Evolutionary conservation across 1,140 invertebrate genomes (phyloP), one percentile per base, ranked within the genome.

Genomic region (Pristionchus pacificus): DNA sequence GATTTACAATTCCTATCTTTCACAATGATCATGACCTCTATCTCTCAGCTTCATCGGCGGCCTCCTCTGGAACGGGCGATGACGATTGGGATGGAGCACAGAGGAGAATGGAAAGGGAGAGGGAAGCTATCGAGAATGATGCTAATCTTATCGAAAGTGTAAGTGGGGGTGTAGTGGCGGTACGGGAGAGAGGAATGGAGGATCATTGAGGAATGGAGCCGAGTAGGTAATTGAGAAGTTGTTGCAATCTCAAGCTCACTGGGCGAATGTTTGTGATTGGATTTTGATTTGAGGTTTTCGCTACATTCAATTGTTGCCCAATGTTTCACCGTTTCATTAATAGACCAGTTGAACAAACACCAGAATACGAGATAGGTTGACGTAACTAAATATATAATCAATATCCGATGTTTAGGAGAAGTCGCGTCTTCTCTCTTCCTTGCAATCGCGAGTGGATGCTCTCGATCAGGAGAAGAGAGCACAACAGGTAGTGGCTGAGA

Each of bases 391-490:
- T n/a, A n/a, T n/a, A n/a, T n/a, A n/a, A n/a, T n/a, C n/a, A n/a
- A n/a, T n/a, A n/a, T n/a, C n/a, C n/a, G n/a, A n/a, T n/a, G 29
- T 59, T 63, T 66, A 86, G 81, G 87, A 88, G 77, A 89, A 89
- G 77, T 85, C 88, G 85, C 88, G 85, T 85, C 86, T 88, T 84
- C 86, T 88, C 83, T 84, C 80, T 70, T 86, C 88, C 78, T 84
- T 89, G 6, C 86, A 88, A 73, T 85, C 84, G 2, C 89, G 89
- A 71, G 88, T 90, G 75, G 83, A 85, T 49, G 80, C 85, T 79
- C 80, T 90, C 62, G 79, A 83, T 19, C 82, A 87, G 79, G 86
- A 89, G 80, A 85, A 86, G 78, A 85, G 86, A 85, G 86, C 85
- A 30, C 86, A 87, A 77, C 85, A 87, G 63, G 84, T 85, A 67